Base-by-base conservation (phyloP, 2,888 invertebrate species). In the Brachypterus glaber region DNA sequence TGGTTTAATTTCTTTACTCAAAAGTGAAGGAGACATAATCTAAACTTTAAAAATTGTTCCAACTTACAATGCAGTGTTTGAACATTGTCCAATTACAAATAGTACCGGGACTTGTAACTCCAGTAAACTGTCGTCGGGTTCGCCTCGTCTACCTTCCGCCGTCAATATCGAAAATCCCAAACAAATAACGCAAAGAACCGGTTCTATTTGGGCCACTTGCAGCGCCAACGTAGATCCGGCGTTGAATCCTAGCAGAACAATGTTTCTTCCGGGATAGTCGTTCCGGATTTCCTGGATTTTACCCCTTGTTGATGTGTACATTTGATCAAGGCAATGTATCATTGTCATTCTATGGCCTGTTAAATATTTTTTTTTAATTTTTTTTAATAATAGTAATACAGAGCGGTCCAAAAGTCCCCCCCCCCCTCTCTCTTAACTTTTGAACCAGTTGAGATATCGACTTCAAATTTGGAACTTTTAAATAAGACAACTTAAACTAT, bases 1-100 rank as follows among this genome's bases (percentile, higher is more conserved):
- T n/a, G n/a, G n/a, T n/a, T n/a, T n/a, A n/a, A n/a, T n/a, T n/a
- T n/a, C n/a, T n/a, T n/a, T n/a, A n/a, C n/a, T n/a, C n/a, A n/a
- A n/a, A n/a, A n/a, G n/a, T n/a, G n/a, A n/a, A n/a, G n/a, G n/a
- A n/a, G n/a, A n/a, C n/a, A n/a, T n/a, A n/a, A n/a, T n/a, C n/a
- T n/a, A n/a, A n/a, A n/a, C n/a, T n/a, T n/a, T n/a, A n/a, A n/a
- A n/a, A n/a, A n/a, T n/a, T n/a, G n/a, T n/a, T n/a, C n/a, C n/a
- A 21, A 58, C 64, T 59, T 63, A 75, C 75, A 68, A 66, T 11
- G 71, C 66, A 41, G 76, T 71, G 9, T 72, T 70, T 0, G 85
- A 74, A 57, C 81, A 76, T 57, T 88, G 82, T 2, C 89, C 88
- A 44, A 85, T 74, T 0, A 87, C 73, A 66, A 89, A 89, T 50